A percentile compares a stretch with the other conserved stretches of the same genome.
phyloP scores from a whole-genome alignment of 2,888 invertebrate species.

The Sycophila texana region DNA sequence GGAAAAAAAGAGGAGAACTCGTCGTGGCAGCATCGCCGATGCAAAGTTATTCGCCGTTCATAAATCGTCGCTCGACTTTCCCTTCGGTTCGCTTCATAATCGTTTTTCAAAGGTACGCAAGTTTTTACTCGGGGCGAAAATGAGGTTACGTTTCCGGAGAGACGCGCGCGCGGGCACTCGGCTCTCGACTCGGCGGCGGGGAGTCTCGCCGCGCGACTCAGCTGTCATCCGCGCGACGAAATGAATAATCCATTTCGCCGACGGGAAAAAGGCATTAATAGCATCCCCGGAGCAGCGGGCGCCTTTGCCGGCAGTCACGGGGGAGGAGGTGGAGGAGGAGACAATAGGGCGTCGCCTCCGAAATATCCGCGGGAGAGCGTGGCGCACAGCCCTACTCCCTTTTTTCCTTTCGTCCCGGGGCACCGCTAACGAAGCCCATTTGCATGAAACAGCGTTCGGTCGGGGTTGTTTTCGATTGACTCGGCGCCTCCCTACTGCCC shows the following conservation, averaged over 20 bases:
- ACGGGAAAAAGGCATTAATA: slow-evolving; percentile 23
- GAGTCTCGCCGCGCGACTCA: background rate
- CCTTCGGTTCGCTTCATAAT: slow-evolving; percentile 38
- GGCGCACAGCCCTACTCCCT: slow-evolving; percentile 50
- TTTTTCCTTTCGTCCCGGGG: slow-evolving; percentile 61
- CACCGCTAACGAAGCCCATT: slow-evolving; percentile 63
- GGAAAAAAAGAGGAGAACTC: background rate
- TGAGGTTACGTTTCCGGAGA: slow-evolving; percentile 47
- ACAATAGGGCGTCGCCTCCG: slow-evolving; percentile 32
- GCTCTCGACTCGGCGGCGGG: background rate
- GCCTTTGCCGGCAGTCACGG: background rate
- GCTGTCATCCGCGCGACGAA: slow-evolving; percentile 46
- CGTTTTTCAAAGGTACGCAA: slow-evolving; percentile 48
- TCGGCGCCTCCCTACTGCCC: background rate
- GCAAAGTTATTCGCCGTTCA: slow-evolving; percentile 49
- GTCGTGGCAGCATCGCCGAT: slow-evolving; percentile 21
- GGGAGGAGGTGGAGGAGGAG: background rate
- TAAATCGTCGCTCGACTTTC: slow-evolving; percentile 47
- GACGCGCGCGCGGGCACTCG: background rate
- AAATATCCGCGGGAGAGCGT: background rate
- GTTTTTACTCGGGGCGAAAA: slow-evolving; percentile 35
- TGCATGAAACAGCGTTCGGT: slow-evolving; percentile 67
- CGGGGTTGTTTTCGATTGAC: slow-evolving; percentile 51
- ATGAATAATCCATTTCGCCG: slow-evolving; percentile 70
- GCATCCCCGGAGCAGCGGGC: background rate